Evolutionary conservation across 2,113 vertebrate species (phyloP).

Genomic region (Dunckerocampus dactyliophorus): DNA sequence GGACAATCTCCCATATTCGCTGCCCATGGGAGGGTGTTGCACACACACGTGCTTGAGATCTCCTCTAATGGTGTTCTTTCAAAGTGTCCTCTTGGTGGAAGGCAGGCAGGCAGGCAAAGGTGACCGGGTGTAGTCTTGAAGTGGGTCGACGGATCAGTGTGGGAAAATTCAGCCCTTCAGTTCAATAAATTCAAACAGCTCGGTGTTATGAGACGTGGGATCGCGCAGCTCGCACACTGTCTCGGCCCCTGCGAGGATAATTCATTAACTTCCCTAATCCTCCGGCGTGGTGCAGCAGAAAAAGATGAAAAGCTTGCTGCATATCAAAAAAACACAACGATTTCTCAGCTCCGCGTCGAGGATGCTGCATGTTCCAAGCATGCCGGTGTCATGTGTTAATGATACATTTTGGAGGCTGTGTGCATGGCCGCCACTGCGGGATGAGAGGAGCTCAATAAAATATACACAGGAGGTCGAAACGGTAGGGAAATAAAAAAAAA

Average conservation of each 20-base stretch:
- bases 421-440: conserved; percentile 53
- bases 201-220: conserved; percentile 70
- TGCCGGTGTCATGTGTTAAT: conserved; percentile 65
- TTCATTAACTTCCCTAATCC: conserved; percentile 74
- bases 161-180: conserved; percentile 63
- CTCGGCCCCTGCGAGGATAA: conserved; percentile 68
- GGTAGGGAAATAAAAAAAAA: conserved; percentile 69
- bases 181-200: conserved; percentile 71
- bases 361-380: conserved; percentile 59
- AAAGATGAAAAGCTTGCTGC: conserved; percentile 73
- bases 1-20: conserved; percentile 40
- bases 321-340: conserved; percentile 70
- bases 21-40: conserved; percentile 29
- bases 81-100: conserved; percentile 37
- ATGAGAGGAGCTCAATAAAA: conserved; percentile 82
- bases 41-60: not conserved
- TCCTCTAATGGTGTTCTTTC: conserved; percentile 9
- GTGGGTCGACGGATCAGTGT: conserved; percentile 60
- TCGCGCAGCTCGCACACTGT: conserved; percentile 65
- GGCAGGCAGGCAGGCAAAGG: conserved; percentile 24
- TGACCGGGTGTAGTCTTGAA: conserved; percentile 50
- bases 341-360: conserved; percentile 50
- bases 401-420: conserved; percentile 76
- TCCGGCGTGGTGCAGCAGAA: conserved; percentile 66
- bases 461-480: conserved; percentile 80